phyloP scores from a whole-genome alignment of 2,797 vertebrate genomes.

The Melanotaenia boesemani region DNA sequence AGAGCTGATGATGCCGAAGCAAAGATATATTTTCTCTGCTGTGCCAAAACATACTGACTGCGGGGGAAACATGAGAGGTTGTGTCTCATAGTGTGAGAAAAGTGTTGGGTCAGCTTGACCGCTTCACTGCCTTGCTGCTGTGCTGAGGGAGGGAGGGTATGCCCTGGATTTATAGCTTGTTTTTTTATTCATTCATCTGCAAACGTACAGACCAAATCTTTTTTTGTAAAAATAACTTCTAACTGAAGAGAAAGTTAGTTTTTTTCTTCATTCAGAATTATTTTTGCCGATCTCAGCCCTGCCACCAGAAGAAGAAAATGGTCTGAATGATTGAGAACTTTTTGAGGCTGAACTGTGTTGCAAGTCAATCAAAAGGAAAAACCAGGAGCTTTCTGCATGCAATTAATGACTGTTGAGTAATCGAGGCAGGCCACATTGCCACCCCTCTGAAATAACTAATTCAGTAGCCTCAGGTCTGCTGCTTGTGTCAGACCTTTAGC shows the following conservation, averaged over 20 bases:
- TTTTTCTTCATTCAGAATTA: conserved; percentile 14
- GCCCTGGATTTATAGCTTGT: conserved; percentile 17
- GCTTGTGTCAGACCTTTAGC: conserved; percentile 78
- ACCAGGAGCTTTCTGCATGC: conserved; percentile 51
- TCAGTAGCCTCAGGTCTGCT: conserved; percentile 73
- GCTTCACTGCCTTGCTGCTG: conserved; percentile 34
- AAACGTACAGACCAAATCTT: conserved; percentile 19
- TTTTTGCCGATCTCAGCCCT: conserved; percentile 23
- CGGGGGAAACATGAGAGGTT: conserved; percentile 52
- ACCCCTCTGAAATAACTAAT: conserved; percentile 75
- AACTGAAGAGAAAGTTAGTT: neutral
- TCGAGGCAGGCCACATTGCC: conserved; percentile 77
- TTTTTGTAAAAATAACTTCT: conserved; percentile 1
- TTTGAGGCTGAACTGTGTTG: conserved; percentile 63
- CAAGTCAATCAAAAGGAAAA: conserved; percentile 47
- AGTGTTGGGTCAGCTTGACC: conserved; percentile 59
- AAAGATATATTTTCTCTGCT: conserved; percentile 52
- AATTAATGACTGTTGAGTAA: conserved; percentile 81
- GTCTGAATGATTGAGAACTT: conserved; percentile 48
- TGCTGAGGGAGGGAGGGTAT: conserved; percentile 24
- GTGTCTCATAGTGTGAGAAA: conserved; percentile 55
- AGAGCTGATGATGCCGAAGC: conserved; percentile 45
- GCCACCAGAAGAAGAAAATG: conserved; percentile 22
- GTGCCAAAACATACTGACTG: conserved; percentile 44
- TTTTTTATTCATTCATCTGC: conserved; percentile 42